A percentile compares a stretch with the other conserved stretches of the same genome.
These are phyloP conservation scores for Aviceda subcristata DNA, from an alignment of 2,113 vertebrate species.

Conservation along the genomic window DNA sequence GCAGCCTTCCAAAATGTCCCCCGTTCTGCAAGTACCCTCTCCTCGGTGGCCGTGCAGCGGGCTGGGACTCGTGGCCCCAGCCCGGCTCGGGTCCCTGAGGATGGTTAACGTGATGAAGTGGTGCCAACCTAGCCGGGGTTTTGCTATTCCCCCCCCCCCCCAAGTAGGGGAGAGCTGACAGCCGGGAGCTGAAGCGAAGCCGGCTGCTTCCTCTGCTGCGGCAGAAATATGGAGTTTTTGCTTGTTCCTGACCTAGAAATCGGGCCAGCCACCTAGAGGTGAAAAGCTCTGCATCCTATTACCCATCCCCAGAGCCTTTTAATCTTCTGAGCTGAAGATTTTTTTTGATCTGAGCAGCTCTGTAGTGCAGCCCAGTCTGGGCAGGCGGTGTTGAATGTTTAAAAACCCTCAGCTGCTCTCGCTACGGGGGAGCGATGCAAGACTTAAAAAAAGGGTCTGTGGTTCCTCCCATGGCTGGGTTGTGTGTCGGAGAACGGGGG, in stretches of 20 bases:
- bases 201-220: neutral
- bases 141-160: neutral
- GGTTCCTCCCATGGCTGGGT: neutral
- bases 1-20: neutral
- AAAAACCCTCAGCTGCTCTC: neutral
- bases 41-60: fast-evolving
- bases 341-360: slow-evolving; percentile 41
- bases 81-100: neutral
- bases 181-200: neutral
- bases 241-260: slow-evolving; percentile 17
- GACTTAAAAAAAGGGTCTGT: neutral
- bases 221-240: neutral
- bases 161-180: neutral
- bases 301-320: neutral
- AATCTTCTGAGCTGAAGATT: slow-evolving; percentile 43
- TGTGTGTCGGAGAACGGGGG: fast-evolving
- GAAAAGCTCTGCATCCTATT: slow-evolving; percentile 40
- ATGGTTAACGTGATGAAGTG: fast-evolving
- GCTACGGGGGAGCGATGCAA: neutral
- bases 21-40: neutral
- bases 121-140: neutral
- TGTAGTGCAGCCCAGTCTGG: neutral
- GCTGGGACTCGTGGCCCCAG: neutral
- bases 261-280: neutral
- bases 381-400: slow-evolving; percentile 22